These are phyloP conservation scores for Ciconia stormi DNA, from an alignment of 2,113 vertebrate genomes.

Conservation along the genomic window DNA sequence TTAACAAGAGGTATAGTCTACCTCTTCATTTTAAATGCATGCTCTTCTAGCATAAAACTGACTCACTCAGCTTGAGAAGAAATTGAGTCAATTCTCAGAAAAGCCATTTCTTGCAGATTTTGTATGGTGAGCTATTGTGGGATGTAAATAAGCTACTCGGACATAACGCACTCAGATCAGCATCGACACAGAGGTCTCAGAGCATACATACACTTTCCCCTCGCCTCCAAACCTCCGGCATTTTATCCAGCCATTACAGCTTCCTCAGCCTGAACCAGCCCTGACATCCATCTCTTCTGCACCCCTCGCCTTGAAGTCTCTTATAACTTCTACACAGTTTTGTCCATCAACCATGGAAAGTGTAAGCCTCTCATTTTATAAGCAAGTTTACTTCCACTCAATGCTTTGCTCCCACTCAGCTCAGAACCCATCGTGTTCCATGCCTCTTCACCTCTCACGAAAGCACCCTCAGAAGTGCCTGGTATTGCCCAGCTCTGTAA, in stretches of 20 bases:
- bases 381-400: not conserved
- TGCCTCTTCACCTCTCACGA: not conserved
- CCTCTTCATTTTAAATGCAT: not conserved
- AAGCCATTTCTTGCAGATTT: not conserved
- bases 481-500: not conserved
- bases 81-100: not conserved
- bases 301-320: not conserved
- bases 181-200: not conserved
- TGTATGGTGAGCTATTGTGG: not conserved
- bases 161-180: fast-evolving
- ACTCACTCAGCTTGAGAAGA: not conserved
- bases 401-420: not conserved
- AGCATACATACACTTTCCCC: not conserved
- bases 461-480: not conserved
- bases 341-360: not conserved
- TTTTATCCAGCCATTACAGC: not conserved
- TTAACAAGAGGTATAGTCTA: not conserved
- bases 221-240: not conserved
- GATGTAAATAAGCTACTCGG: not conserved
- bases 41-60: not conserved
- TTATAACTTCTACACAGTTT: not conserved
- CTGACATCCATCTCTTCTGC: not conserved
- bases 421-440: fast-evolving
- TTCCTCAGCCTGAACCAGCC: not conserved
- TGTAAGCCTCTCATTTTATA: not conserved